A percentile compares a stretch with the other conserved stretches of the same genome.
phyloP scores from a whole-genome alignment of 2,113 vertebrate species.

The Pongo abelii region DNA sequence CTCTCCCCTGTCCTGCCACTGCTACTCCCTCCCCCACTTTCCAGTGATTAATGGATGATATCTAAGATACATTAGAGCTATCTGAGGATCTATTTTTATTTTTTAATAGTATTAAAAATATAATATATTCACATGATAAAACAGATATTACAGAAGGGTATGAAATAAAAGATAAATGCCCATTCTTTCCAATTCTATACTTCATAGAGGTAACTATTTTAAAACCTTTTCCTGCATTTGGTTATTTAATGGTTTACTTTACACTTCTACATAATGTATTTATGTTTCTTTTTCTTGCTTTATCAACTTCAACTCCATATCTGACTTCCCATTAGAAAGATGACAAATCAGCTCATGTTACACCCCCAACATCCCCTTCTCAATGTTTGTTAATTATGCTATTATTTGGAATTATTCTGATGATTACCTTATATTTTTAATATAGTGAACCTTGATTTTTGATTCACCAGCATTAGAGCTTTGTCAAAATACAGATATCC shows the following conservation, averaged over 20 bases:
- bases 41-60: not conserved
- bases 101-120: not conserved
- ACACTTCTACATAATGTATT: not conserved
- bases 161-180: not conserved
- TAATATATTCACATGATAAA: not conserved
- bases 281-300: not conserved
- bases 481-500: not conserved
- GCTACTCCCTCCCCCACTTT: not conserved
- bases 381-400: not conserved
- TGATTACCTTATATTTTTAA: not conserved
- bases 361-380: not conserved
- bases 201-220: not conserved
- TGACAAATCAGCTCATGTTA: not conserved
- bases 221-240: not conserved
- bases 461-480: not conserved
- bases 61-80: not conserved
- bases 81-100: not conserved
- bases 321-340: not conserved
- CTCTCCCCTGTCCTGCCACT: not conserved
- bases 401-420: not conserved
- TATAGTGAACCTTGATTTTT: not conserved
- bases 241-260: not conserved
- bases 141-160: not conserved
- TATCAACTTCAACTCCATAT: not conserved
- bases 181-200: not conserved